Conservation (phyloP, 2,113 vertebrate genomes). For the Todiramphus saurophagus region DNA sequence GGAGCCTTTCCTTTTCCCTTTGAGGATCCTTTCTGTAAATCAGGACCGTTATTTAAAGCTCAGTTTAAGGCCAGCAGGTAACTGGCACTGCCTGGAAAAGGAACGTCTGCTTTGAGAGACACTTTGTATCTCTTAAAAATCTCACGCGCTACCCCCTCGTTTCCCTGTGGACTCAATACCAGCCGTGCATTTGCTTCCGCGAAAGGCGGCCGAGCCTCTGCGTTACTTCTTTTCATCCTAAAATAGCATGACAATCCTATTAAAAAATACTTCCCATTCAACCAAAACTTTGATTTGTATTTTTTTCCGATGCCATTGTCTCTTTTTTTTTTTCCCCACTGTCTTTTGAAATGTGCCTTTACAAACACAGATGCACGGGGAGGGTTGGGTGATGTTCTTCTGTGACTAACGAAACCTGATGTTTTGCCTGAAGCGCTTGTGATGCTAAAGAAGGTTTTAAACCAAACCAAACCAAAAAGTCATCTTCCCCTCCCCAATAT, state of each 20-base stretch:
- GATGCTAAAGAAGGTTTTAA: neutral
- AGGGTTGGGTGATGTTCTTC: neutral
- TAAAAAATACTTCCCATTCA: neutral
- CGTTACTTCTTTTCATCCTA: neutral
- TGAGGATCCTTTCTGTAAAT: neutral
- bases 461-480: neutral
- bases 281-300: neutral
- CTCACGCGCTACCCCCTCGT: neutral
- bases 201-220: neutral
- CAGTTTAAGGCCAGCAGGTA: neutral
- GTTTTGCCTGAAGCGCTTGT: neutral
- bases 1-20: neutral
- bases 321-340: neutral
- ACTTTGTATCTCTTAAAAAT: neutral
- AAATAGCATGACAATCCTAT: neutral
- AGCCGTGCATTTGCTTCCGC: neutral
- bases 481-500: rapidly evolving
- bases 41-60: neutral
- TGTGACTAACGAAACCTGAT: neutral
- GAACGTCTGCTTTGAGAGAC: neutral
- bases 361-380: neutral
- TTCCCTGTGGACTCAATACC: neutral
- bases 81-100: neutral
- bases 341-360: neutral
- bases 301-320: neutral